These are phyloP conservation scores for Chrysolina haemoptera DNA, from an alignment of 2,888 invertebrate genomes.

Conservation along the genomic window DNA sequence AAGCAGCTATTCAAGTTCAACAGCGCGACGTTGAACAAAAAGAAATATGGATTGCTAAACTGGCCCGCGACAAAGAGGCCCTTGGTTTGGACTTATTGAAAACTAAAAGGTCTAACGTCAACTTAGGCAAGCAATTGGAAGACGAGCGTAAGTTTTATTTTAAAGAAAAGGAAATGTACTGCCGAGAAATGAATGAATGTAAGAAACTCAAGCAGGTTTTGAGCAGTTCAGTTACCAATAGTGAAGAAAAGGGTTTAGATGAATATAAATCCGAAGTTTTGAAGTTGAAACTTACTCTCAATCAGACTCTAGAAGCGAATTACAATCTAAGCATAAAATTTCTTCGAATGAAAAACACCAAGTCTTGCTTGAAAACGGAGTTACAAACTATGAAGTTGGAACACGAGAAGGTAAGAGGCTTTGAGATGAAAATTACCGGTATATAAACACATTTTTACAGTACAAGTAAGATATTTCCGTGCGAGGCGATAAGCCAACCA, in stretches of 20 bases:
- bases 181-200: slow-evolving; percentile 70
- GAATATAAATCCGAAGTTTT: slow-evolving; percentile 64
- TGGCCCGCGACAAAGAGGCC: slow-evolving; percentile 72
- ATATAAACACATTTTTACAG: too few relatives aligned
- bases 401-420: slow-evolving; percentile 60
- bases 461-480: too few relatives aligned
- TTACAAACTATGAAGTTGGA: slow-evolving; percentile 61
- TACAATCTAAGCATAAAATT: slow-evolving; percentile 69
- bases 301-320: slow-evolving; percentile 67
- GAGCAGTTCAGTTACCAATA: slow-evolving; percentile 52
- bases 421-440: slow-evolving; percentile 2
- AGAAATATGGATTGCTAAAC: slow-evolving; percentile 70
- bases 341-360: slow-evolving; percentile 68
- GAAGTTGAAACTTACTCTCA: slow-evolving; percentile 65
- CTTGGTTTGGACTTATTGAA: slow-evolving; percentile 70
- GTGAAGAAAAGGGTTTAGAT: slow-evolving; percentile 54
- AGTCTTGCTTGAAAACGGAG: slow-evolving; percentile 63
- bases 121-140: slow-evolving; percentile 72
- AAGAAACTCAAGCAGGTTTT: slow-evolving; percentile 63
- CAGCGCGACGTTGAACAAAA: slow-evolving; percentile 70
- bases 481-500: too few relatives aligned
- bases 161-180: slow-evolving; percentile 73
- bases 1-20: slow-evolving; percentile 68
- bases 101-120: slow-evolving; percentile 70
- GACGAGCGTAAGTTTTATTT: slow-evolving; percentile 73